Evolutionary conservation across 2,113 vertebrate species (phyloP).

Genomic region (Pristiophorus japonicus): DNA sequence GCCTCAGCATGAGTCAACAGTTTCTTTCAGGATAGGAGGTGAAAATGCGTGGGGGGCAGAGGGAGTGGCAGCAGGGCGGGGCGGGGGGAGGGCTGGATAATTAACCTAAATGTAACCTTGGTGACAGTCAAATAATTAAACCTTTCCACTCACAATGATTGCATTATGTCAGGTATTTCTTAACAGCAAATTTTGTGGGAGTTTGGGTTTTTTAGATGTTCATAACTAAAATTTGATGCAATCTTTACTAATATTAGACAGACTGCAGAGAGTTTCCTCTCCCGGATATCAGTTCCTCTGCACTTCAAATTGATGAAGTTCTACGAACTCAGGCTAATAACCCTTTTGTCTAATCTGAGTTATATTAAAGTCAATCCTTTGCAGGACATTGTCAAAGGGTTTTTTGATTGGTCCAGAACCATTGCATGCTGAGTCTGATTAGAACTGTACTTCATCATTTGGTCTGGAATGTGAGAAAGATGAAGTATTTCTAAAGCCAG

Average conservation of each 20-base stretch:
- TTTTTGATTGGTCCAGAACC: neutral
- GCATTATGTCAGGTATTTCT: neutral
- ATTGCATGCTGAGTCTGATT: neutral
- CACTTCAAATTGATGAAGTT: neutral
- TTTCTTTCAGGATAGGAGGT: neutral
- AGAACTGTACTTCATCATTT: neutral
- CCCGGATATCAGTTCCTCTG: neutral
- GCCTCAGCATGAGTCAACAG: too few species aligned
- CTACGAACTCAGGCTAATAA: neutral
- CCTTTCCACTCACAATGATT: neutral
- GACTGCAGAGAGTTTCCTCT: neutral
- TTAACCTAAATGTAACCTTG: neutral
- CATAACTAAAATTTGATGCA: neutral
- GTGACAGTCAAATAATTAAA: neutral
- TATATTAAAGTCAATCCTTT: neutral
- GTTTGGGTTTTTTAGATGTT: neutral
- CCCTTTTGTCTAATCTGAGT: neutral
- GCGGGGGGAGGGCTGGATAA: too few species aligned
- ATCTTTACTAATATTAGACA: neutral
- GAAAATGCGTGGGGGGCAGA: neutral
- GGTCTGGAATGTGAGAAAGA: neutral
- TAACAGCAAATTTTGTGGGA: neutral
- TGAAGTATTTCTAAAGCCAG: neutral
- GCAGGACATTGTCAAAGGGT: neutral
- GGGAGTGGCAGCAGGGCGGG: too few species aligned